A percentile compares a stretch with the other conserved stretches of the same genome.
Evolutionary conservation across 2,888 invertebrate species (phyloP).

Genomic region (Hypena proboscidalis): DNA sequence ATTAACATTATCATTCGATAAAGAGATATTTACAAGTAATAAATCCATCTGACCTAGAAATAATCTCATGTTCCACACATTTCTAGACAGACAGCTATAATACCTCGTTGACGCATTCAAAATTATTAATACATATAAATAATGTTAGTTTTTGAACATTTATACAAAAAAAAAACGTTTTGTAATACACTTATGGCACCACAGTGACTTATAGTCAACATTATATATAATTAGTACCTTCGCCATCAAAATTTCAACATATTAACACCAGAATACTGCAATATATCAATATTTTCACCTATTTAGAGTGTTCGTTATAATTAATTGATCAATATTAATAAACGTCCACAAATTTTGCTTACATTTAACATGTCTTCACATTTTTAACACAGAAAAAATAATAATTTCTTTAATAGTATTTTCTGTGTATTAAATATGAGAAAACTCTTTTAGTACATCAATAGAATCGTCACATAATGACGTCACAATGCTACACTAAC

Average conservation of each 20-base stretch:
- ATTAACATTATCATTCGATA: constrained; percentile 17
- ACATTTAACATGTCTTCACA: neutral
- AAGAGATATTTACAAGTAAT: constrained; percentile 9
- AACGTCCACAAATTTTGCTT: neutral
- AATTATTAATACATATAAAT: constrained; percentile 19
- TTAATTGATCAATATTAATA: constrained; percentile 1
- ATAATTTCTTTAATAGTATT: too few relatives aligned
- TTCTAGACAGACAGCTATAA: constrained; percentile 7
- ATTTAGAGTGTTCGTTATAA: constrained; percentile 21
- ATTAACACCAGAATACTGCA: constrained; percentile 24
- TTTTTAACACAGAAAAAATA: neutral
- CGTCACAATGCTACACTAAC: too few relatives aligned
- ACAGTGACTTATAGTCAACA: constrained; percentile 35
- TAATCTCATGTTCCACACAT: constrained; percentile 20
- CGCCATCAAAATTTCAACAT: constrained; percentile 30
- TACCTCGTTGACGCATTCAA: neutral
- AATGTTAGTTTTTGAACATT: constrained; percentile 15
- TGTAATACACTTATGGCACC: constrained; percentile 29
- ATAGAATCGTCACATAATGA: too few relatives aligned
- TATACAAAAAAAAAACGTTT: constrained; percentile 1
- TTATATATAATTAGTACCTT: constrained; percentile 30
- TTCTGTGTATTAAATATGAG: too few relatives aligned
- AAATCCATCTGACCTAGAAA: constrained; percentile 18
- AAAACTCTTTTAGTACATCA: too few relatives aligned
- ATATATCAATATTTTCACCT: constrained; percentile 15